Base-by-base conservation (phyloP, 2,888 invertebrate genomes). In the Pemphredon lugubris region DNA sequence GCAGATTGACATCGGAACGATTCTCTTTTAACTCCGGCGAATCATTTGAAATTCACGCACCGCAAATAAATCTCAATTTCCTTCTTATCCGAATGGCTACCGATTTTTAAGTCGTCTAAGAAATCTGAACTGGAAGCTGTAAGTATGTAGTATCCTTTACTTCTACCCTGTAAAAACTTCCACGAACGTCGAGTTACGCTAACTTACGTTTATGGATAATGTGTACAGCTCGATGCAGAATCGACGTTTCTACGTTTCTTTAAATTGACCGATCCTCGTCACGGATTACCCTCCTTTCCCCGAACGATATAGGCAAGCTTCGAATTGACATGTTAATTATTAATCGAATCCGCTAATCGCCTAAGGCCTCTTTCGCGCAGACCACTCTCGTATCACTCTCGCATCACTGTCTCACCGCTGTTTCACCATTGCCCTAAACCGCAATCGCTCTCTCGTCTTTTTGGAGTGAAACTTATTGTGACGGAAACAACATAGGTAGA, bases 111-210 rank as follows among this genome's bases (percentile, higher is more conserved):
- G n/a, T n/a, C 34, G 9, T n/a, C 16, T 16, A 16, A 4, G 40
- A 40, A 16, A 40, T 16, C 40, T 14, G 40, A 16, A 40, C 5
- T 40, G 16, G 40, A 40, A 40, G 40, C 4, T 40, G 18, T 40
- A 16, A n/a, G n/a, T n/a, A n/a, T n/a, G n/a, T n/a, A n/a, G n/a
- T n/a, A n/a, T n/a, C 9, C 26, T 32, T 16, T 34, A 44, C 40
- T 5, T 60, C 44, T 60, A 60, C 51, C 60, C 60, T 60, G 60
- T 60, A 45, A 51, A 51, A 51, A 37, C 16, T 13, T 60, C 30
- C 37, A 26, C 34, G 23, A 42, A 32, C 26, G 13, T 51, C 21
- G 20, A 42, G 44, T 53, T 60, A 42, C 23, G 13, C 34, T 51
- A 60, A 51, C 60, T 44, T 60, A 53, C 14, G 16, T 13, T 6